A percentile compares a stretch with the other conserved stretches of the same genome.
These are phyloP conservation scores for Argentina silus DNA, from an alignment of 2,797 vertebrate genomes.

Conservation along the genomic window DNA sequence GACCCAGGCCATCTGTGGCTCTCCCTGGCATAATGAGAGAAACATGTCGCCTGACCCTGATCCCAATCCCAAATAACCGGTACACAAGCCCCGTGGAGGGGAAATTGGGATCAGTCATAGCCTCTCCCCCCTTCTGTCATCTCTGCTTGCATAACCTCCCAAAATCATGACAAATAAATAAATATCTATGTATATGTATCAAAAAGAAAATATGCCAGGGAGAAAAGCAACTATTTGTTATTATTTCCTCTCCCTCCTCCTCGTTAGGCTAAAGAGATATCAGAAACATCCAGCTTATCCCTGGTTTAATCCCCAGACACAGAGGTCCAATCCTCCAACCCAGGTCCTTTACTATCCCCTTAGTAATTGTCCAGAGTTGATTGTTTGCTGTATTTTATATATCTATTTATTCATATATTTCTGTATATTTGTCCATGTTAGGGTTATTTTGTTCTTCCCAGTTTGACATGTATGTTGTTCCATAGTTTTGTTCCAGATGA, in stretches of 20 bases:
- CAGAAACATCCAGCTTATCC: slow-evolving; percentile 65
- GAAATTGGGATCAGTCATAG: slow-evolving; percentile 57
- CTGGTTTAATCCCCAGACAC: slow-evolving; percentile 70
- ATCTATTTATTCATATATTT: background rate
- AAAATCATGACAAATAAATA: slow-evolving; percentile 53
- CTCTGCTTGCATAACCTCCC: slow-evolving; percentile 58
- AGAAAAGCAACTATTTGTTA: slow-evolving; percentile 52
- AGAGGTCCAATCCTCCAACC: slow-evolving; percentile 66
- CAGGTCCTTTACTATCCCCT: slow-evolving; percentile 50
- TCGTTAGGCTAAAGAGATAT: slow-evolving; percentile 61
- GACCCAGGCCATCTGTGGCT: slow-evolving; percentile 70
- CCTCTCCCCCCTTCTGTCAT: slow-evolving; percentile 4
- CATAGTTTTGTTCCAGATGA: too few species aligned
- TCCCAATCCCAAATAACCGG: slow-evolving; percentile 53
- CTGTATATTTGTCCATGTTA: too few species aligned
- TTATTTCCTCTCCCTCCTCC: slow-evolving; percentile 40
- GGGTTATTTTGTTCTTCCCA: background rate
- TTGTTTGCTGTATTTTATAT: slow-evolving; percentile 38
- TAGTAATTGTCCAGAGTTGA: slow-evolving; percentile 38
- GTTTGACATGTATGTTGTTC: background rate
- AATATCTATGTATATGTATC: slow-evolving; percentile 62
- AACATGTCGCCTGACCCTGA: slow-evolving; percentile 56
- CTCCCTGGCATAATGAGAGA: slow-evolving; percentile 62
- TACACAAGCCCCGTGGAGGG: slow-evolving; percentile 42
- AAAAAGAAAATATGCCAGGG: slow-evolving; percentile 57